phyloP scores from a whole-genome alignment of 2,113 vertebrate species.

The Polyodon spathula region DNA sequence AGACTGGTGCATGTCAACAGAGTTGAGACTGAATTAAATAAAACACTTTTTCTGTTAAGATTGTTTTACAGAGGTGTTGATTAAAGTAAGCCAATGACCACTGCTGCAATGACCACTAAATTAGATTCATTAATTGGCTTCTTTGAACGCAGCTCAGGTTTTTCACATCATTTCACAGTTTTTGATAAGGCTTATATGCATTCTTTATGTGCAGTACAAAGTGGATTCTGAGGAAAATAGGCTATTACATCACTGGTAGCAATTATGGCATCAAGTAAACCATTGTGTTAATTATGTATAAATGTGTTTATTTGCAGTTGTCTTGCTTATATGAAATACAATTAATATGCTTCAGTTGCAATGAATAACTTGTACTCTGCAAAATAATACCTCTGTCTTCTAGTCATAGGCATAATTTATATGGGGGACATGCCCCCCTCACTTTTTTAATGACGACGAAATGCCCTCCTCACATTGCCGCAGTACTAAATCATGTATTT shows the following conservation, averaged over 20 bases:
- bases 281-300: background rate
- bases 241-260: background rate
- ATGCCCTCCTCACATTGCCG: too few species aligned
- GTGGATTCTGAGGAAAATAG: background rate
- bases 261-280: background rate
- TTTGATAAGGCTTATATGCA: background rate
- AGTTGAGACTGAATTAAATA: constrained; percentile 27
- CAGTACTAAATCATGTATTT: too few species aligned
- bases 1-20: constrained; percentile 23
- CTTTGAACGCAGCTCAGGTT: constrained; percentile 23
- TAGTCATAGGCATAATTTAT: too few species aligned
- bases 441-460: too few species aligned
- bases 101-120: constrained; percentile 37
- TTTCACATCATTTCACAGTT: constrained; percentile 7
- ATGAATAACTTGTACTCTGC: too few species aligned
- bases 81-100: constrained; percentile 27
- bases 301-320: too few species aligned
- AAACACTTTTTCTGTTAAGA: constrained; percentile 17
- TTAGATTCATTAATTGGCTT: constrained; percentile 35
- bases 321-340: too few species aligned
- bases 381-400: too few species aligned
- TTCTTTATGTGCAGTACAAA: background rate
- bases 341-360: too few species aligned
- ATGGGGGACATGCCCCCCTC: too few species aligned
- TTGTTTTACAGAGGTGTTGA: constrained; percentile 38